phyloP scores from a whole-genome alignment of 2,113 vertebrate species.

The Pholis gunnellus region DNA sequence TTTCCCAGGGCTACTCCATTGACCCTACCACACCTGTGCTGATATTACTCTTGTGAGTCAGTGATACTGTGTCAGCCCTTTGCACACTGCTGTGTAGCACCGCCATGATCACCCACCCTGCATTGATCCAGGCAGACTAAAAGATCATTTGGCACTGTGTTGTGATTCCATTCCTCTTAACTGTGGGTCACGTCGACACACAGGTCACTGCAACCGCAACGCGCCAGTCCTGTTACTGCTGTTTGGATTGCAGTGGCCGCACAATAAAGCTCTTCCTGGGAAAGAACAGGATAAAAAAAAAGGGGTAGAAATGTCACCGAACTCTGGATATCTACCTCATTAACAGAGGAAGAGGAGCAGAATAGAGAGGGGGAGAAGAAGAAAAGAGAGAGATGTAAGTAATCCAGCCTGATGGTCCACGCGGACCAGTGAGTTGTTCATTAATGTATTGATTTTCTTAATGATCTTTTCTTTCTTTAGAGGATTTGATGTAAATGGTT shows the following conservation, averaged over 20 bases:
- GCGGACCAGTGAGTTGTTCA: slow-evolving; percentile 55
- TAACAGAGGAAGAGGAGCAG: slow-evolving; percentile 22
- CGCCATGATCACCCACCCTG: background rate
- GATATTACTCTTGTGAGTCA: background rate
- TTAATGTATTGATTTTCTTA: slow-evolving; percentile 72
- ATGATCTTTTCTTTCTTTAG: slow-evolving; percentile 47
- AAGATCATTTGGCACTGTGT: slow-evolving; percentile 35
- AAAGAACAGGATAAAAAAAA: background rate
- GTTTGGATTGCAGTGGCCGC: slow-evolving; percentile 47
- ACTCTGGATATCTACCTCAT: slow-evolving; percentile 22
- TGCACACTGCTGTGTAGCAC: background rate
- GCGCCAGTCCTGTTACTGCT: slow-evolving; percentile 36
- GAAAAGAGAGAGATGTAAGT: slow-evolving; percentile 70
- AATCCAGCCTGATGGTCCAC: slow-evolving; percentile 41
- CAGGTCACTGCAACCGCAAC: slow-evolving; percentile 74
- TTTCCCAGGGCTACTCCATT: background rate
- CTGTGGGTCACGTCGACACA: slow-evolving; percentile 69
- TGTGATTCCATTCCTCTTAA: background rate
- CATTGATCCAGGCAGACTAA: slow-evolving; percentile 49
- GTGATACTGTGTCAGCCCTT: background rate
- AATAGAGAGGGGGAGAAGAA: slow-evolving; percentile 18
- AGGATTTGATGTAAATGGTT: slow-evolving; percentile 49
- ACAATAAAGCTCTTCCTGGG: slow-evolving; percentile 23
- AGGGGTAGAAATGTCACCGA: slow-evolving; percentile 1
- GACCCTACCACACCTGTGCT: background rate